Conservation (phyloP, 1,140 invertebrate species). For the Drosophila nikananu region DNA sequence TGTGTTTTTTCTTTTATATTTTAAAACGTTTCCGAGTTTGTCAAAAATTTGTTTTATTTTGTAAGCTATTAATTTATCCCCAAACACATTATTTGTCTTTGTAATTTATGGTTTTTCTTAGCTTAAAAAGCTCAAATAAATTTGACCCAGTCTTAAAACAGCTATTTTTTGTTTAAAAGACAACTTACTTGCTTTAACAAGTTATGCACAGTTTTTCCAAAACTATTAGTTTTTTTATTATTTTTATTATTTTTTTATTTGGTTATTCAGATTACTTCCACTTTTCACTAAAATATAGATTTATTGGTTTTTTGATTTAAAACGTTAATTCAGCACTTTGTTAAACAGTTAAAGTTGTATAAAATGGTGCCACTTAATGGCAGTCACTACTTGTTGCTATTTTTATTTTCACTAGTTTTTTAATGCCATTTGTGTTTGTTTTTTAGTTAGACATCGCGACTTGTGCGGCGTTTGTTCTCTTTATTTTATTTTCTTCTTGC, state of each 20-base stretch:
- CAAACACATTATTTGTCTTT: too few relatives aligned
- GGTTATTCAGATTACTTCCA: not conserved
- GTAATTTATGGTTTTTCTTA: not conserved
- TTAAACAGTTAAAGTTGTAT: constrained; percentile 7
- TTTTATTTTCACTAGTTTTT: constrained; percentile 15
- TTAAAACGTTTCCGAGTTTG: too few relatives aligned
- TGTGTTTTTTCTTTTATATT: too few relatives aligned
- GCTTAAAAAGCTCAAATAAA: not conserved
- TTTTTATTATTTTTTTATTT: not conserved
- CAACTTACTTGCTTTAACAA: constrained; percentile 16
- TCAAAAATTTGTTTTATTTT: not conserved
- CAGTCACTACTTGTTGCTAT: constrained; percentile 65
- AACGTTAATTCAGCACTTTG: constrained; percentile 16
- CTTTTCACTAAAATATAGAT: constrained; percentile 25
- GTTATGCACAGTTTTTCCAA: not conserved
- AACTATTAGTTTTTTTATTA: not conserved
- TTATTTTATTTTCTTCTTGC: not conserved
- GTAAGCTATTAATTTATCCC: rapidly evolving
- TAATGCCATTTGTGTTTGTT: constrained; percentile 15
- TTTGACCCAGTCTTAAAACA: not conserved
- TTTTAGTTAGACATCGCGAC: constrained; percentile 14
- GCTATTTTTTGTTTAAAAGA: too few relatives aligned
- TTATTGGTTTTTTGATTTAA: not conserved
- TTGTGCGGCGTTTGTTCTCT: not conserved
- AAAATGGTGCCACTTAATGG: constrained; percentile 41